These are phyloP conservation scores for Mus musculus DNA, from an alignment of 2,113 vertebrate genomes.

Conservation along the genomic window DNA sequence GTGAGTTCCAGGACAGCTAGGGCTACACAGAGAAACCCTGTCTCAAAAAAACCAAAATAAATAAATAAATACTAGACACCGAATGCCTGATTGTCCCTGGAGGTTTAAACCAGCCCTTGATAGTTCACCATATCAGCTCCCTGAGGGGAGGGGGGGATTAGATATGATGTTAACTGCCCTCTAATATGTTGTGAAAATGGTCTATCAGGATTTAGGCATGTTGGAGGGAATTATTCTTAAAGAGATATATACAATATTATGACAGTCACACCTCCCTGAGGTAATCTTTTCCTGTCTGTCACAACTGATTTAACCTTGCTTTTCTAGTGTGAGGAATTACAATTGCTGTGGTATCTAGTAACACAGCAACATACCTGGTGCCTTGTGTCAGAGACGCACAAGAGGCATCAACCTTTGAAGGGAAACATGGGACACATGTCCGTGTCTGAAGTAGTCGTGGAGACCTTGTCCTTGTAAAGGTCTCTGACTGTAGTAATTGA, in stretches of 20 bases:
- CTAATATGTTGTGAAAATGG: background rate
- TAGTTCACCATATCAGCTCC: background rate
- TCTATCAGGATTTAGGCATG: background rate
- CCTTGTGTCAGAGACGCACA: background rate
- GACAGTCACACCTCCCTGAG: background rate
- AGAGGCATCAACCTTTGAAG: background rate
- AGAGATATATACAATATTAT: background rate
- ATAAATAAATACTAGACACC: too few relatives aligned
- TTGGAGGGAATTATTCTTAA: background rate
- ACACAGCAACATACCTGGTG: background rate
- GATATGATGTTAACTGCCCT: background rate
- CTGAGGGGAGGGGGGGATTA: background rate
- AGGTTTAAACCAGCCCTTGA: background rate
- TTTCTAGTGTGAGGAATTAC: too few relatives aligned
- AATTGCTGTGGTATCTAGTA: too few relatives aligned
- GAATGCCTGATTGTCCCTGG: background rate
- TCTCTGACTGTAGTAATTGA: background rate
- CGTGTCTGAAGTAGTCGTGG: background rate
- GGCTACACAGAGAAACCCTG: too few relatives aligned
- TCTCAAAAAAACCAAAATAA: too few relatives aligned
- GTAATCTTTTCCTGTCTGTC: background rate
- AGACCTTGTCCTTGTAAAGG: background rate
- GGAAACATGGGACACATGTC: background rate
- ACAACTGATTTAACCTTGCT: background rate
- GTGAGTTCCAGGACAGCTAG: too few relatives aligned